Base-by-base conservation (phyloP, 2,797 vertebrate species). In the Mico argentatus region DNA sequence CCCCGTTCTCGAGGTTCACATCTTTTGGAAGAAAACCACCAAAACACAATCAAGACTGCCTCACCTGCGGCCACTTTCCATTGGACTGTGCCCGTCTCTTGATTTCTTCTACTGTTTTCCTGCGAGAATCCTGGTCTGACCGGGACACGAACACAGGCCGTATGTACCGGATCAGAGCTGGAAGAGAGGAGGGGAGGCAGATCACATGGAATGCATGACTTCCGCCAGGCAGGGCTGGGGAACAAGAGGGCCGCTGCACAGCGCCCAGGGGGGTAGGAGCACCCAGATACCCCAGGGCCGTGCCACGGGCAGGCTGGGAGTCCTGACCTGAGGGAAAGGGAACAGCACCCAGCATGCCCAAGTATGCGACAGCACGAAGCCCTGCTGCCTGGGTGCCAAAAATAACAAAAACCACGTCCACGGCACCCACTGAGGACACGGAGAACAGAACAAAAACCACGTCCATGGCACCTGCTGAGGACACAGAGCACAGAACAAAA, bases 71-170 rank as follows among this genome's bases (percentile, higher is more conserved):
- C 99, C 99, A 99, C 97, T 99, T 99, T 82, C 99, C 99, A 57
- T 98, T 98, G 13, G 99, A 99, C 92, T 99, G 99, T 22, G 99
- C 99, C 96, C 99, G 99, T 30, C 99, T 99, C 98, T 98, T 99
- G 96, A 99, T 99, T 98, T 99, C 99, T 97, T 99, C 99, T 95
- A 99, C 99, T 0, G 99, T 99, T 98, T 99, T 99, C 98, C 99
- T 99, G 64, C 99, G 99, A 67, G 99, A 99, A 98, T 99, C 99
- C 98, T 99, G 99, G 98, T 99, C 99, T 12, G 99, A 99, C 67
- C 99, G 99, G 22, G 99, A 99, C 19, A 99, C 99, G 85, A 99
- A 99, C 79, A 99, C 99, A 0, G 99, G 99, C 90, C 99, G 99
- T 97, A 99, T 99, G 97, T 99, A 99, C 98, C 99, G 99, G 89